A percentile compares a stretch with the other conserved stretches of the same genome.
These are phyloP conservation scores for Isaurus tuberculatus DNA, from an alignment of 92 coral and sea anemone species.

Conservation along the genomic window DNA sequence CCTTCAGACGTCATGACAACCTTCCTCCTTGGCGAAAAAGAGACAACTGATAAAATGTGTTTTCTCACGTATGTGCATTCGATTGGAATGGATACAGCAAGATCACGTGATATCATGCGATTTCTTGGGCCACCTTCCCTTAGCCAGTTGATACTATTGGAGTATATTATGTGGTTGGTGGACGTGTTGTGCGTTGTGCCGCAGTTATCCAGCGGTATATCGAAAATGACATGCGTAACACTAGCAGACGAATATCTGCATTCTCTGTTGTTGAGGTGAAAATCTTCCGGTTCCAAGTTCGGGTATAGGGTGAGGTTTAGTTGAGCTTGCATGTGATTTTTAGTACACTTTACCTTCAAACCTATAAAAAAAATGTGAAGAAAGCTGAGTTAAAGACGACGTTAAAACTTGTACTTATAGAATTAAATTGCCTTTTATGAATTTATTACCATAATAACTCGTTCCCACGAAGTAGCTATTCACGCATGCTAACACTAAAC, in stretches of 20 bases:
- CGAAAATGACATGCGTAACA: slow-evolving; percentile 69
- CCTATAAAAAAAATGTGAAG: slow-evolving; percentile 4
- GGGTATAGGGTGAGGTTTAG: background rate
- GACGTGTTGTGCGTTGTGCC: slow-evolving; percentile 72
- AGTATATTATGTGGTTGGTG: slow-evolving; percentile 41
- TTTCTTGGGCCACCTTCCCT: slow-evolving; percentile 18
- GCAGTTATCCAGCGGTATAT: slow-evolving; percentile 79
- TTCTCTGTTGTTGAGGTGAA: slow-evolving; percentile 60
- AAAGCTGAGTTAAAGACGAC: background rate
- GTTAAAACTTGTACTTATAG: background rate
- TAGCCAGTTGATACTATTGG: slow-evolving; percentile 68
- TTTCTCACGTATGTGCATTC: slow-evolving; percentile 53
- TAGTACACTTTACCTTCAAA: background rate
- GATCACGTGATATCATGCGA: slow-evolving; percentile 64
- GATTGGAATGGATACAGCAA: slow-evolving; percentile 40
- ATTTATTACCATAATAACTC: too few relatives aligned
- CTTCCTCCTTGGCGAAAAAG: slow-evolving; percentile 74
- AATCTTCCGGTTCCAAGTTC: slow-evolving; percentile 19
- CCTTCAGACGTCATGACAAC: slow-evolving; percentile 61
- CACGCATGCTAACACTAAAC: too few relatives aligned
- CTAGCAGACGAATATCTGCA: slow-evolving; percentile 60
- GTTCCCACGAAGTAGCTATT: too few relatives aligned
- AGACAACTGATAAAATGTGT: slow-evolving; percentile 65
- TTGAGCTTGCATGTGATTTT: slow-evolving; percentile 32
- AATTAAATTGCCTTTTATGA: too few relatives aligned